A percentile compares a stretch with the other conserved stretches of the same genome.
Conservation (phyloP, 2,888 invertebrate species). For the Biston betularia region DNA sequence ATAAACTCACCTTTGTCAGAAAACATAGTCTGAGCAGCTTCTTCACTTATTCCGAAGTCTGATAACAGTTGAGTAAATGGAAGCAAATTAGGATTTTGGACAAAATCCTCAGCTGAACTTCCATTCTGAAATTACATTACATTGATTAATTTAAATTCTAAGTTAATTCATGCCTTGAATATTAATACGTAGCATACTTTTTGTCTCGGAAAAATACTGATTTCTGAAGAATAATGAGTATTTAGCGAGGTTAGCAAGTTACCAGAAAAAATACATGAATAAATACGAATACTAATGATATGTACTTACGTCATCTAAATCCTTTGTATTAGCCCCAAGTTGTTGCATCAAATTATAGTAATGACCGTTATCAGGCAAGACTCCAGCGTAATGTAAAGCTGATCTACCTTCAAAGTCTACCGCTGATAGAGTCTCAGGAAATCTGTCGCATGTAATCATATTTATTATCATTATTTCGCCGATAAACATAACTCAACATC, state of each 20-base stretch:
- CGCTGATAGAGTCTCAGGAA: slow-evolving; percentile 94
- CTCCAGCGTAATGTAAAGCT: slow-evolving; percentile 95
- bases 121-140: slow-evolving; percentile 86
- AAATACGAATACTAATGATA: neutral
- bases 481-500: neutral
- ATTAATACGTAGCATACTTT: too few relatives aligned
- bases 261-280: neutral
- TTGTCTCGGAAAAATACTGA: too few relatives aligned
- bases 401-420: slow-evolving; percentile 93
- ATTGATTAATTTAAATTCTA: neutral
- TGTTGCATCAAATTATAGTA: slow-evolving; percentile 94
- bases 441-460: slow-evolving; percentile 72
- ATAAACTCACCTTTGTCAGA: slow-evolving; percentile 91
- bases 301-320: slow-evolving; percentile 91
- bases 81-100: slow-evolving; percentile 88
- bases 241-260: neutral
- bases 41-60: slow-evolving; percentile 90
- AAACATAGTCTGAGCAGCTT: slow-evolving; percentile 89
- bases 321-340: slow-evolving; percentile 93
- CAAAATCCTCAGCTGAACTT: slow-evolving; percentile 92
- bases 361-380: slow-evolving; percentile 94
- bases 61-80: slow-evolving; percentile 89
- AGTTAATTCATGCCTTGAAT: neutral
- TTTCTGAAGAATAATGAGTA: too few relatives aligned
- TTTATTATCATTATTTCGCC: neutral